Conservation (phyloP, 2,113 vertebrate species). For the Carassius auratus region DNA sequence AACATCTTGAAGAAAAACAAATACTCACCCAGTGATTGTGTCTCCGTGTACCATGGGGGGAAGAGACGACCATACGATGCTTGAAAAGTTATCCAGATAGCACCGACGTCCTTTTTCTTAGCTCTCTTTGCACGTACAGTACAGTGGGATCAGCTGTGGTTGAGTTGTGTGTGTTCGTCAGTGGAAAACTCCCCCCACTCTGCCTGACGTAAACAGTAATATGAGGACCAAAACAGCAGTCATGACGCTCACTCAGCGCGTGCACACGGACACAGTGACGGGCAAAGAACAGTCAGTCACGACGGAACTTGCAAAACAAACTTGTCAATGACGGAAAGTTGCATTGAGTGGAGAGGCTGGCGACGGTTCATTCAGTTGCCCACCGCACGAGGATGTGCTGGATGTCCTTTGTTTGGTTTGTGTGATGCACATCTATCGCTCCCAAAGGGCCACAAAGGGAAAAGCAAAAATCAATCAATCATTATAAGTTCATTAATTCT, state of each 20-base stretch:
- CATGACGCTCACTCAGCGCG: constrained; percentile 17
- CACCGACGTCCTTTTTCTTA: neutral
- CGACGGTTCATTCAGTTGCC: neutral
- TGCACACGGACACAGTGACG: neutral
- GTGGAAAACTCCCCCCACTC: constrained; percentile 80
- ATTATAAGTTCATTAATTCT: too few relatives aligned
- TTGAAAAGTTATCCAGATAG: constrained; percentile 25
- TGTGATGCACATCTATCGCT: neutral
- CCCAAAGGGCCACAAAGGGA: too few relatives aligned
- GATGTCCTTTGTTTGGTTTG: neutral
- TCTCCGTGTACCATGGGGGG: constrained; percentile 21
- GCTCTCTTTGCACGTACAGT: neutral
- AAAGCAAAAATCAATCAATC: too few relatives aligned
- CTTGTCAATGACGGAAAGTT: neutral
- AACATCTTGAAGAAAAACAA: neutral
- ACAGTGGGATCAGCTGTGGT: constrained; percentile 35
- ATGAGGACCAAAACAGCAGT: constrained; percentile 35
- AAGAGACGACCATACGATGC: constrained; percentile 11
- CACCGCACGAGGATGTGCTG: neutral
- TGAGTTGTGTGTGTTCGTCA: constrained; percentile 70
- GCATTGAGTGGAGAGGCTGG: neutral
- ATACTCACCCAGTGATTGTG: constrained; percentile 22
- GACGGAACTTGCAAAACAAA: neutral
- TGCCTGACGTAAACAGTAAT: constrained; percentile 54
- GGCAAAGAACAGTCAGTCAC: neutral